Conservation (phyloP, 2,797 vertebrate genomes). For the Myotis pilosus region DNA sequence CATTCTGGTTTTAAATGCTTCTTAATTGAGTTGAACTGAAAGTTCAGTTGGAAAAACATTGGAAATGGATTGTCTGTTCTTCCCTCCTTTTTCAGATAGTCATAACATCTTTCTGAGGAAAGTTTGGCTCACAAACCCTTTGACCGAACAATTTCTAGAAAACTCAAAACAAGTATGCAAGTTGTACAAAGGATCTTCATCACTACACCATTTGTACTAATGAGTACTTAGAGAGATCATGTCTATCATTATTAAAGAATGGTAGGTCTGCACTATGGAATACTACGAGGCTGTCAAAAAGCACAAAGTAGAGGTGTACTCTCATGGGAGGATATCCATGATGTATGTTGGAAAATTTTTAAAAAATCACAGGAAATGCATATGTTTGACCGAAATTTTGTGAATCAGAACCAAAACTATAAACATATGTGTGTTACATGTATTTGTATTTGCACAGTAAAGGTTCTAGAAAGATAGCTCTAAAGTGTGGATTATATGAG, state of each 20-base stretch:
- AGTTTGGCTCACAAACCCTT: neutral
- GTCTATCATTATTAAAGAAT: neutral
- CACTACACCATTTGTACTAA: neutral
- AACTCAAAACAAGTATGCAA: neutral
- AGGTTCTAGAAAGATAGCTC: neutral
- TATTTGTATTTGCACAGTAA: neutral
- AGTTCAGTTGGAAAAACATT: neutral
- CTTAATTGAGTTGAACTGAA: neutral
- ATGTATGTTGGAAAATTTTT: neutral
- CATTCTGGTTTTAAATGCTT: neutral
- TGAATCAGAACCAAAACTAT: neutral
- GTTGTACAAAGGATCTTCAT: neutral
- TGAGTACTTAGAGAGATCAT: neutral
- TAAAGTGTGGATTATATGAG: neutral
- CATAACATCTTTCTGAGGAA: neutral
- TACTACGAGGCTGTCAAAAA: neutral
- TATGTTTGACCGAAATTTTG: neutral
- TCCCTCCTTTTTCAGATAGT: neutral
- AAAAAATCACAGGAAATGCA: neutral
- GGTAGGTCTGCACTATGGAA: neutral
- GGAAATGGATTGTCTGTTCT: neutral
- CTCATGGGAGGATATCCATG: accelerated
- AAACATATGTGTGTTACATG: neutral
- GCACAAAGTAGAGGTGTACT: too few relatives aligned
- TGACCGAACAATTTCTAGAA: slow-evolving; percentile 5